Percentiles rank a stretch among this genome's conserved stretches.
These are phyloP conservation scores for Ptychoptera albimana DNA, from an alignment of 2,888 invertebrate genomes.

Conservation along the genomic window DNA sequence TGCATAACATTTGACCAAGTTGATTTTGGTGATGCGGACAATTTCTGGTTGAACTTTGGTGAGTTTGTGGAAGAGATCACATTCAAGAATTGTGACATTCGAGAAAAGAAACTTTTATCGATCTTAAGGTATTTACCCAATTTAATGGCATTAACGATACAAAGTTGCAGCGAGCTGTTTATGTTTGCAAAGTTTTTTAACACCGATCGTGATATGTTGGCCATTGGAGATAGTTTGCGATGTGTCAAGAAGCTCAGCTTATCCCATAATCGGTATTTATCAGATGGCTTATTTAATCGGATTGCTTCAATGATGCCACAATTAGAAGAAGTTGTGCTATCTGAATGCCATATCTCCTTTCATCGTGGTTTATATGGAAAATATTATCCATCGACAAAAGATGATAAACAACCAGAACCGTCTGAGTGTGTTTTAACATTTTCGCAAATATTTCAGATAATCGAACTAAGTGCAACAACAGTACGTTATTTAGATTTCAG, in stretches of 20 bases:
- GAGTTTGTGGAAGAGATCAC: conserved; percentile 37
- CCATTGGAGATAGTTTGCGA: conserved; percentile 21
- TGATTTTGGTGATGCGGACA: conserved; percentile 19
- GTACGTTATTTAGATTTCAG: conserved; percentile 48
- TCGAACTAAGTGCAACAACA: conserved; percentile 34
- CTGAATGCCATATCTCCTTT: conserved; percentile 53
- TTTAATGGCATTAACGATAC: conserved; percentile 41
- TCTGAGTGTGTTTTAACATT: conserved; percentile 60
- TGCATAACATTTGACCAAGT: conserved; percentile 23
- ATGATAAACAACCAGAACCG: conserved; percentile 28
- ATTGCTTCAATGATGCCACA: conserved; percentile 42
- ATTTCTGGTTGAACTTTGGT: conserved; percentile 43
- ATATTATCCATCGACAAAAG: conserved; percentile 40
- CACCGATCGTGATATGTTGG: neutral
- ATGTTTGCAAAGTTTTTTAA: conserved; percentile 57
- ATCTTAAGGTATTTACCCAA: conserved; percentile 40
- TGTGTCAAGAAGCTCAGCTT: conserved; percentile 42
- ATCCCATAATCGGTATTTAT: conserved; percentile 51
- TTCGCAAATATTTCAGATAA: conserved; percentile 42
- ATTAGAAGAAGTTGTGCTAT: conserved; percentile 43
- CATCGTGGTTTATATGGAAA: conserved; percentile 49
- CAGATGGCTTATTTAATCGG: conserved; percentile 55
- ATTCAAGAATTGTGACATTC: conserved; percentile 43
- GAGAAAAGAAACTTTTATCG: conserved; percentile 43
- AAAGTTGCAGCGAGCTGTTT: conserved; percentile 50